phyloP scores from a whole-genome alignment of 1,140 invertebrate species.

The Drosophila takahashii region DNA sequence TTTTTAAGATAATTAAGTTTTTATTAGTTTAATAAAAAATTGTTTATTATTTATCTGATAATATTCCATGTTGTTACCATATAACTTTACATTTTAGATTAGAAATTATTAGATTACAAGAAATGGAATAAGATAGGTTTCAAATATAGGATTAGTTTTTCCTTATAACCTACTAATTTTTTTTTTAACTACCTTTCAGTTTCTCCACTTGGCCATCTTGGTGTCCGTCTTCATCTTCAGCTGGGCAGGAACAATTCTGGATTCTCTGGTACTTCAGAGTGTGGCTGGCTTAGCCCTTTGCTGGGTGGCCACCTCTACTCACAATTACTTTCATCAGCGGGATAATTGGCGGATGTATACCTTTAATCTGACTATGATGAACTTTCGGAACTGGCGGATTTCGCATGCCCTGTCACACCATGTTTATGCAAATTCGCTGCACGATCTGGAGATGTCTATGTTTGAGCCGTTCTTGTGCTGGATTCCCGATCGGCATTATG shows the following conservation, averaged over 20 bases:
- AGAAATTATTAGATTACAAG: too few species aligned
- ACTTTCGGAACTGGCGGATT: constrained; percentile 90
- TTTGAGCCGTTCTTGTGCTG: constrained; percentile 90
- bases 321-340: constrained; percentile 93
- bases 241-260: constrained; percentile 85
- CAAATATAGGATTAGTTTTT: too few species aligned
- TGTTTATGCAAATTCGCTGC: constrained; percentile 91
- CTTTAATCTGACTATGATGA: constrained; percentile 89
- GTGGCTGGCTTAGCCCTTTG: constrained; percentile 86
- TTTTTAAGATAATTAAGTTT: not conserved
- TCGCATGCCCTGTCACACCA: constrained; percentile 92
- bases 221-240: constrained; percentile 85
- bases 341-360: constrained; percentile 93
- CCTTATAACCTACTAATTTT: not conserved
- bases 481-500: constrained; percentile 86
- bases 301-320: constrained; percentile 87
- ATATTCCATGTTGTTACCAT: too few species aligned
- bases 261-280: constrained; percentile 83
- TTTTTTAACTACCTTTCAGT: constrained; percentile 20
- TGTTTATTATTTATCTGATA: too few species aligned
- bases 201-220: constrained; percentile 83
- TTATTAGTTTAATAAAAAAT: too few species aligned
- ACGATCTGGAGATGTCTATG: constrained; percentile 90
- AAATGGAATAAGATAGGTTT: too few species aligned
- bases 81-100: too few species aligned